These are phyloP conservation scores for Eutolmus rufibarbis DNA, from an alignment of 2,888 invertebrate genomes.

Conservation along the genomic window DNA sequence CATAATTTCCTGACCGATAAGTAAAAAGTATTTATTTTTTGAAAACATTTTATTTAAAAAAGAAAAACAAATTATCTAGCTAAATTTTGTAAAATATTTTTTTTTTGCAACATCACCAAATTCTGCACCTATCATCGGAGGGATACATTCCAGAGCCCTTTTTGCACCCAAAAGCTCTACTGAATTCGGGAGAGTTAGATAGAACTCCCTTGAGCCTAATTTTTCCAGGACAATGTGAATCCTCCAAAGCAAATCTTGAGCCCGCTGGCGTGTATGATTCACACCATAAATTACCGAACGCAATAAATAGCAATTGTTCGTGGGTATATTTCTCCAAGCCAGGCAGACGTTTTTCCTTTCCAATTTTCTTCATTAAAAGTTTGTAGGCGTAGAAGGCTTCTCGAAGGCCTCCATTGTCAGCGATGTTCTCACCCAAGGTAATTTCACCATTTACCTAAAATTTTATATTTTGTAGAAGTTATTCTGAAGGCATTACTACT, in stretches of 20 bases:
- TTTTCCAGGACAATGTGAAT: constrained; percentile 77
- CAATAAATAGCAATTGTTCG: constrained; percentile 81
- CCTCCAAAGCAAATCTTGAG: constrained; percentile 70
- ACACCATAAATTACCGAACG: constrained; percentile 88
- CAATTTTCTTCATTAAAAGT: constrained; percentile 66
- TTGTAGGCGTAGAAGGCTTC: constrained; percentile 76
- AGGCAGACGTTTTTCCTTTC: constrained; percentile 71
- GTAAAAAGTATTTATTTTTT: neutral
- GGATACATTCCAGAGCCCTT: constrained; percentile 67
- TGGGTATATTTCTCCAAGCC: constrained; percentile 75
- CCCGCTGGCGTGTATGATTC: constrained; percentile 74
- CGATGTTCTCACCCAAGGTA: constrained; percentile 83
- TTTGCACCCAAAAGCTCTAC: constrained; percentile 69
- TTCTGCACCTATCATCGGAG: constrained; percentile 63
- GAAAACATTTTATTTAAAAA: neutral
- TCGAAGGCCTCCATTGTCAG: constrained; percentile 82
- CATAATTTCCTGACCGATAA: neutral
- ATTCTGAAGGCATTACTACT: neutral
- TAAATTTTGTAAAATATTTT: neutral
- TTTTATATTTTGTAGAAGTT: neutral
- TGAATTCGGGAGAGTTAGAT: constrained; percentile 77
- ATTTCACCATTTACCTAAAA: constrained; percentile 76
- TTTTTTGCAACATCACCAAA: constrained; percentile 61
- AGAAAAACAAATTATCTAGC: neutral
- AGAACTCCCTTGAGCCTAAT: constrained; percentile 74